Evolutionary conservation across 1,140 invertebrate species (phyloP).

Genomic region (Drosophila saltans): DNA sequence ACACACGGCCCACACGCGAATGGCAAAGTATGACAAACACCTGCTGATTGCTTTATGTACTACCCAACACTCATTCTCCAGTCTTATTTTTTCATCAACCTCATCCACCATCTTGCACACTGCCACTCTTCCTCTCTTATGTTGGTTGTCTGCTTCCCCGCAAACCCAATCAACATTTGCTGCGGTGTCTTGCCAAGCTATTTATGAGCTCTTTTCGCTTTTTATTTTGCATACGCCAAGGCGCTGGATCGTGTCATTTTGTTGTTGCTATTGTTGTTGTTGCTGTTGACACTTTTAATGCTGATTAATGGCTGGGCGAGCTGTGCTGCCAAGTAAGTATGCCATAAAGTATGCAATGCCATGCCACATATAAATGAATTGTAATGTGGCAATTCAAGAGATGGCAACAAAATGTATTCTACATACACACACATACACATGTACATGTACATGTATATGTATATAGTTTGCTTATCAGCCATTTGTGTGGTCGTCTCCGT

Average conservation of each 20-base stretch:
- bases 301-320: constrained; percentile 50
- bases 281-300: constrained; percentile 57
- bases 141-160: background rate
- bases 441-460: background rate
- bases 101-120: background rate
- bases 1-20: constrained; percentile 2
- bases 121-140: background rate
- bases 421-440: background rate
- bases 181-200: constrained; percentile 39
- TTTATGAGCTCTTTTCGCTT: constrained; percentile 52
- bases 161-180: constrained; percentile 14
- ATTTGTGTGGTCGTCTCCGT: background rate
- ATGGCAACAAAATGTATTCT: constrained; percentile 20
- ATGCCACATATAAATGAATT: constrained; percentile 58
- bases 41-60: constrained; percentile 47
- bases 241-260: background rate
- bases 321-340: constrained; percentile 30
- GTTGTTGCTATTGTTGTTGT: constrained; percentile 27
- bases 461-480: constrained; percentile 5
- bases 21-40: constrained; percentile 43
- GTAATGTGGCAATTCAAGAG: constrained; percentile 31
- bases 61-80: background rate
- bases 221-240: constrained; percentile 51
- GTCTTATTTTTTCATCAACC: background rate
- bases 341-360: constrained; percentile 43